Evolutionary conservation across 2,797 vertebrate species (phyloP).

Genomic region (Glyptemys insculpta): DNA sequence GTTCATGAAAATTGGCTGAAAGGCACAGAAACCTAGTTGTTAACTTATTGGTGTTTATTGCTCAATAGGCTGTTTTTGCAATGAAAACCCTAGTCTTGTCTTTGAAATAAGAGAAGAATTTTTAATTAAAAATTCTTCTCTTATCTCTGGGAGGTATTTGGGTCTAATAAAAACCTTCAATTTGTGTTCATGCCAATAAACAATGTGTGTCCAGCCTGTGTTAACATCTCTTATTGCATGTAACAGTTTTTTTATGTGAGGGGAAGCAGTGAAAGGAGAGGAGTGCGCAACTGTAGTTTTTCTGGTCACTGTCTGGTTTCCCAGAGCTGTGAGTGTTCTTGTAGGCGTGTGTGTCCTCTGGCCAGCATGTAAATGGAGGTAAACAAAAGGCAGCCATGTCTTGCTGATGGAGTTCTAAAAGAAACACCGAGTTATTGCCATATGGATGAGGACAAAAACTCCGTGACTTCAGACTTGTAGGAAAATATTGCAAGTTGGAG

Average conservation of each 20-base stretch:
- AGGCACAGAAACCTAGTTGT: neutral
- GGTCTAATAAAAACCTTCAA: neutral
- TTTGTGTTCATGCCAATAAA: neutral
- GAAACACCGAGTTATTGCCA: neutral
- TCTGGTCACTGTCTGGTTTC: neutral
- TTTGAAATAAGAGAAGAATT: neutral
- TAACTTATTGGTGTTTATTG: constrained; percentile 18
- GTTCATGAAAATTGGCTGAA: constrained; percentile 62
- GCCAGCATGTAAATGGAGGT: neutral
- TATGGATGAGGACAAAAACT: neutral
- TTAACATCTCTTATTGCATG: neutral
- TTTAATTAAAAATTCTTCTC: neutral
- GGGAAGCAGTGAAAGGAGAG: neutral
- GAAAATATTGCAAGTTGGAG: neutral
- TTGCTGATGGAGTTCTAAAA: neutral
- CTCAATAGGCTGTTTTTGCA: constrained; percentile 33
- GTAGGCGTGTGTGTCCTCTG: neutral
- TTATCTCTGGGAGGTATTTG: neutral
- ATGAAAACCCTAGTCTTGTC: neutral
- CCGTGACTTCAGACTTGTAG: neutral
- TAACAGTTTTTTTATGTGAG: neutral
- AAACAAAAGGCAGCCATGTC: neutral
- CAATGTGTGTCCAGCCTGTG: neutral
- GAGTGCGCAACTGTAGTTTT: neutral
- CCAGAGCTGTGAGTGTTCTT: neutral